phyloP scores from a whole-genome alignment of 1,140 invertebrate genomes.

The Himalopsyche phryganea region DNA sequence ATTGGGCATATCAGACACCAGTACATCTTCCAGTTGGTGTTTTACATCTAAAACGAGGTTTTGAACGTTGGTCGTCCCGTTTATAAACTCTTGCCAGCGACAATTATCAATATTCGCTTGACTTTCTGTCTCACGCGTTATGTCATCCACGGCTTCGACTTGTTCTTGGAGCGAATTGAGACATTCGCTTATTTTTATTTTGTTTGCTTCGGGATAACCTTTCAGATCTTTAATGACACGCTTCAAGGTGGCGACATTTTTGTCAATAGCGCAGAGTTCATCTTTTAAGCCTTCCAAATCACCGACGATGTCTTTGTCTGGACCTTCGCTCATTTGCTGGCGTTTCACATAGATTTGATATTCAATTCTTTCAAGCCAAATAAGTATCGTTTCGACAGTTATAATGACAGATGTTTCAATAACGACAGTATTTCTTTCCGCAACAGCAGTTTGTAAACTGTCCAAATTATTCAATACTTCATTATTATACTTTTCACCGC shows the following conservation, averaged over 20 bases:
- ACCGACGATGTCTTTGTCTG: slow-evolving; percentile 46
- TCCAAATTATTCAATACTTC: slow-evolving; percentile 58
- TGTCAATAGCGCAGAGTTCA: slow-evolving; percentile 39
- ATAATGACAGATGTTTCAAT: slow-evolving; percentile 68
- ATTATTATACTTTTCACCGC: slow-evolving; percentile 50
- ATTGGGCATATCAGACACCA: slow-evolving; percentile 58
- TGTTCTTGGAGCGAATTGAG: slow-evolving; percentile 37
- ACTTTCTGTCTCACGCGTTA: slow-evolving; percentile 59
- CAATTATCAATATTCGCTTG: slow-evolving; percentile 59
- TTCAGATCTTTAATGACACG: slow-evolving; percentile 41
- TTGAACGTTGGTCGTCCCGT: slow-evolving; percentile 54
- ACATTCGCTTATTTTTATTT: slow-evolving; percentile 26
- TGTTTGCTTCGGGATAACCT: slow-evolving; percentile 33
- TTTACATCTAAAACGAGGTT: slow-evolving; percentile 54
- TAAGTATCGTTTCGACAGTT: slow-evolving; percentile 73
- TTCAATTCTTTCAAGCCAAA: slow-evolving; percentile 79
- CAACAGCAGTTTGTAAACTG: slow-evolving; percentile 60
- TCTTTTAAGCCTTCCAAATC: slow-evolving; percentile 47
- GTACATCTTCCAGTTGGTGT: slow-evolving; percentile 53
- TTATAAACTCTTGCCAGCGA: slow-evolving; percentile 68
- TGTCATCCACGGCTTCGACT: slow-evolving; percentile 56
- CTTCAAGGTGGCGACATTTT: slow-evolving; percentile 39
- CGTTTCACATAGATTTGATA: slow-evolving; percentile 67
- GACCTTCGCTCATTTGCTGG: slow-evolving; percentile 55
- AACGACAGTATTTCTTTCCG: slow-evolving; percentile 57